Evolutionary conservation across 2,888 invertebrate genomes (phyloP).

Genomic region (Hermaeophaga mercurialis): DNA sequence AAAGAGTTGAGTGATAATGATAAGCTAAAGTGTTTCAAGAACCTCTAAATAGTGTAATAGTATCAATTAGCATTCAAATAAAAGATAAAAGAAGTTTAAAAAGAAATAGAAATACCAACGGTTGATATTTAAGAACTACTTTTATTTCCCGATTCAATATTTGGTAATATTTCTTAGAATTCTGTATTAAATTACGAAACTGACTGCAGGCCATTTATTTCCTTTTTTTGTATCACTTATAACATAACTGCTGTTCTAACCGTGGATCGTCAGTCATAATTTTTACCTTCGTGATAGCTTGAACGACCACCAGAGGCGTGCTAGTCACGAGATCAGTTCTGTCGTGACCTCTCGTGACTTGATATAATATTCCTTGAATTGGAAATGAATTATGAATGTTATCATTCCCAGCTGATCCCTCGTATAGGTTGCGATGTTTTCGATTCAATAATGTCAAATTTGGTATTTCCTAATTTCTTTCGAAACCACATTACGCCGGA

Average conservation of each 20-base stretch:
- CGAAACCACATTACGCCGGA: background rate
- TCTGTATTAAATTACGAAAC: slow-evolving; percentile 6
- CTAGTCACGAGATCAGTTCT: slow-evolving; percentile 46
- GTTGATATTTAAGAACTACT: too few relatives aligned
- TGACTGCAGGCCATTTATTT: slow-evolving; percentile 9
- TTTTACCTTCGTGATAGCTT: slow-evolving; percentile 42
- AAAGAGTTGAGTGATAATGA: too few relatives aligned
- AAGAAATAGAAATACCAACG: too few relatives aligned
- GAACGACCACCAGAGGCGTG: slow-evolving; percentile 48
- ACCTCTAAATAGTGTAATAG: too few relatives aligned
- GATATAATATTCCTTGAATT: slow-evolving; percentile 23
- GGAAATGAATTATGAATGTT: slow-evolving; percentile 24
- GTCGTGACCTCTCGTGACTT: slow-evolving; percentile 25
- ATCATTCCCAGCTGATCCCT: slow-evolving; percentile 14
- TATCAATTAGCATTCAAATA: too few relatives aligned
- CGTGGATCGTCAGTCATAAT: slow-evolving; percentile 41
- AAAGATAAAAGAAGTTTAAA: too few relatives aligned
- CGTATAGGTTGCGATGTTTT: slow-evolving; percentile 3
- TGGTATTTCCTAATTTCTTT: slow-evolving; percentile 5
- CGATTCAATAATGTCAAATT: slow-evolving; percentile 7
- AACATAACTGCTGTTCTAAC: slow-evolving; percentile 52
- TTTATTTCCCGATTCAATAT: background rate
- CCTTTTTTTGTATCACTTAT: slow-evolving; percentile 24
- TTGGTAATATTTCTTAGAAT: slow-evolving; percentile 1
- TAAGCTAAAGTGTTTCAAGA: too few relatives aligned